Conservation (phyloP, 2,888 invertebrate genomes). For the Augochlorella aurata region DNA sequence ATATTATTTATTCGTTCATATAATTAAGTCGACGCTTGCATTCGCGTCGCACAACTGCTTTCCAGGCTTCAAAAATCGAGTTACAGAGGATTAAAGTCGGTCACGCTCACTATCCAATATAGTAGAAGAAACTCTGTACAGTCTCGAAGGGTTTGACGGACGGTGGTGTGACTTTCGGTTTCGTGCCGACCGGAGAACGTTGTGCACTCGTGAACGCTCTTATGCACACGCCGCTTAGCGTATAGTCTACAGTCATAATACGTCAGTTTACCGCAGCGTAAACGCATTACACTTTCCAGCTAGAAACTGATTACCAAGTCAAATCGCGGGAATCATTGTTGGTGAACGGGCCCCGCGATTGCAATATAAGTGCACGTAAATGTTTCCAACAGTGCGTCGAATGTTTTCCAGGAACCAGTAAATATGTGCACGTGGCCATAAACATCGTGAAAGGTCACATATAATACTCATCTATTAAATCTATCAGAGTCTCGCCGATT, state of each 20-base stretch:
- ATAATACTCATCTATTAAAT: background rate
- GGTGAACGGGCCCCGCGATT: constrained; percentile 26
- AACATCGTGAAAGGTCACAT: background rate
- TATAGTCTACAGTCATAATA: constrained; percentile 32
- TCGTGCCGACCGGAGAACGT: background rate
- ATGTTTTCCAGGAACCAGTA: constrained; percentile 7
- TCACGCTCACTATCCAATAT: background rate
- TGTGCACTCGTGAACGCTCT: background rate
- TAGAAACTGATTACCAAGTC: constrained; percentile 44
- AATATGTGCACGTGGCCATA: constrained; percentile 1
- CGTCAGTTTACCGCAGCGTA: constrained; percentile 36
- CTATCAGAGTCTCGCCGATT: background rate
- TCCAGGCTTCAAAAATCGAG: background rate
- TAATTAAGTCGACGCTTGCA: too few species aligned
- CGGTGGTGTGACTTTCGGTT: background rate
- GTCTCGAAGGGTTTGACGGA: background rate
- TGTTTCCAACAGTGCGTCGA: constrained; percentile 38
- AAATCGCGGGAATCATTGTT: constrained; percentile 43
- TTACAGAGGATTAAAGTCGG: too few species aligned
- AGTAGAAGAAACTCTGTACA: background rate
- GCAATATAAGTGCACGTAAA: constrained; percentile 32
- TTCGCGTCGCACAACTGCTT: background rate
- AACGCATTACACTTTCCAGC: constrained; percentile 36
- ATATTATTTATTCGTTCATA: too few species aligned
- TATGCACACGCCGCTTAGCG: constrained; percentile 11